Base-by-base conservation (phyloP, 2,113 vertebrate species). In the Astatotilapia flaviijosephi region DNA sequence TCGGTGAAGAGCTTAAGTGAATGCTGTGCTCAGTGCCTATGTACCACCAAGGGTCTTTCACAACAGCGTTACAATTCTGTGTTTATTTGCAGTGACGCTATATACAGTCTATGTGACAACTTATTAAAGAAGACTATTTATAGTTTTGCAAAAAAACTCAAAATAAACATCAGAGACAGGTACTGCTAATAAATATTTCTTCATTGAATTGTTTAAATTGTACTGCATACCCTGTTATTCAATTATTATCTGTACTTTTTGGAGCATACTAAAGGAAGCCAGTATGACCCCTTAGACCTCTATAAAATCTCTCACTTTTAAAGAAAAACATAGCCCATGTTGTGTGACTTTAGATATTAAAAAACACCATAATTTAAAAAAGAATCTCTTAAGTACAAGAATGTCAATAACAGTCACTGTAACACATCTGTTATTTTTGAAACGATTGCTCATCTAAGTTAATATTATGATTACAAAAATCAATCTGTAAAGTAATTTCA, bases 81-180 rank as follows among this genome's bases (percentile, higher is more conserved):
- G 6, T 5, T 31, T 12, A 47, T 47, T 75, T 28, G 14, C 0
- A 75, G 6, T 7, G 42, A 47, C 3, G 0, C 13, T 75, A 47
- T 47, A 19, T 28, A 47, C 40, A 28, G 23, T 7, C 6, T 11
- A 73, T 45, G 0, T 9, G 7, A 45, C 21, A 15, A 42, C 35
- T 3, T 26, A 73, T 15, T 5, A 3, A 5, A 5, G 10, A 55
- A 65, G 8, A 79, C 2, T 15, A 42, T 42, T 1, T 31, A 65
- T 3, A 35, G 9, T 28, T 75, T 75, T 75, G 40, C 5, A 45
- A 26, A 45, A 73, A 33, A 33, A 4, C 14, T 31, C 15, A 33
- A 33, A 62, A 60, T 56, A 73, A 45, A 17, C 23, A 45, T 28
- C 23, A 47, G 13, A 45, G 17, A 26, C 13, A 6, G 33, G n/a